Base-by-base conservation (phyloP, 1,140 invertebrate species). In the Drosophila orena region DNA sequence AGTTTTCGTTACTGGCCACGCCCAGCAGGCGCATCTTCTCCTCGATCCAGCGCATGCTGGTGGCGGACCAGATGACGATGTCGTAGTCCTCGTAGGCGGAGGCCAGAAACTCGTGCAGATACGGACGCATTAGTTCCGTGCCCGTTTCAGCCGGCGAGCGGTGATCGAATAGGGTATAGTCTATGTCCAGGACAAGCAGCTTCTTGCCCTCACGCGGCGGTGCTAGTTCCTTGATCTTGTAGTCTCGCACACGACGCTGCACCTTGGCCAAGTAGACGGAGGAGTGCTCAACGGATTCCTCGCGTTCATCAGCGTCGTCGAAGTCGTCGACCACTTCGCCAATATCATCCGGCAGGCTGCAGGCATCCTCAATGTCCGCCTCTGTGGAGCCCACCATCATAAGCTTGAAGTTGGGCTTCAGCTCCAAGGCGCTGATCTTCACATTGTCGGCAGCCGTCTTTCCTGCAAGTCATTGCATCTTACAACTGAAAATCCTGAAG, bases 311-410 rank as follows among this genome's bases (percentile, higher is more conserved):
- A 81, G 96, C 96, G 79, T 97, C 96, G 81, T 97, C 96, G 50
- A 97, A 94, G 92, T 98, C 97, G 92, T 98, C 97, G 4, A 97
- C 93, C 1, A 98, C 97, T 83, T 97, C 96, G 38, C 97, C 96
- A 46, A 97, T 93, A 68, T 97, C 95, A 74, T 96, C 95, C 0
- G 97, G 97, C 55, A 95, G 95, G 60, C 94, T 95, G 83, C 95
- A 95, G 0, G 95, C 96, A 90, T 96, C 95, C 53, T 95, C 95
- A 75, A 99, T 98, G 52, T 97, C 97, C 84, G 98, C 96, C 92
- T 99, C 98, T 22, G 97, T 93, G 0, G 97, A 98, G 0, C 98
- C 98, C 95, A 99, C 98, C 96, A 99, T 97, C 97, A 99, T 98
- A 14, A 99, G 94, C 93, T 98, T 98, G 60, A 97, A 96, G 35